Base-by-base conservation (phyloP, 2,888 invertebrate genomes). In the Glaucopsyche alexis region DNA sequence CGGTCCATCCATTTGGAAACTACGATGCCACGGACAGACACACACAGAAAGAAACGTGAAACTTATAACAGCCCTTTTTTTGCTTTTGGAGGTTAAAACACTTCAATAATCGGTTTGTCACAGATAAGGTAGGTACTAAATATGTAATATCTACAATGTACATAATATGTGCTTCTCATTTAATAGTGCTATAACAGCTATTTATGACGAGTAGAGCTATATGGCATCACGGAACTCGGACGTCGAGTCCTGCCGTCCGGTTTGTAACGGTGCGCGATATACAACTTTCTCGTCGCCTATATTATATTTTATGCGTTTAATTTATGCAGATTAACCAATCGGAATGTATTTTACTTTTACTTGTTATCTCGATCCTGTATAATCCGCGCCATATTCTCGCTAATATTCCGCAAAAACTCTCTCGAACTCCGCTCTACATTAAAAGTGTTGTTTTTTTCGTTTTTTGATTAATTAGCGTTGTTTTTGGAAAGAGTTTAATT, bases 311-410 rank as follows among this genome's bases (percentile, higher is more conserved):
- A 66, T 42, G 42, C n/a, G n/a, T 16, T 66, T 66, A 40, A 66
- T 66, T 66, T 42, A 66, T 66, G 66, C 42, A 66, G 66, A 60
- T 60, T 60, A 60, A 66, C 42, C 66, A 66, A 66, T 66, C 66
- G 66, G 66, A 66, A 66, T 66, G n/a, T 40, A 8, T 66, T 66
- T 66, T 42, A 66, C 66, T 66, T 66, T 66, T 66, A 42, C 66
- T 66, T 66, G 42, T 66, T 60, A 66, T 42, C 66, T 66, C 42
- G 66, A 16, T 60, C 66, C 16, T 40, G 16, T 66, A 42, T n/a
- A 66, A 66, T 40, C 42, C 40, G 42, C 66, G 40, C 14, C 4
- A 45, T 69, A 45, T 69, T 69, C 16, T 6, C 19, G 5, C 16
- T 45, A 67, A 67, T 66, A 16, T 67, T 6, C 11, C 42, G 19